Evolutionary conservation across 2,113 vertebrate species (phyloP).

Genomic region (Oryctolagus cuniculus): DNA sequence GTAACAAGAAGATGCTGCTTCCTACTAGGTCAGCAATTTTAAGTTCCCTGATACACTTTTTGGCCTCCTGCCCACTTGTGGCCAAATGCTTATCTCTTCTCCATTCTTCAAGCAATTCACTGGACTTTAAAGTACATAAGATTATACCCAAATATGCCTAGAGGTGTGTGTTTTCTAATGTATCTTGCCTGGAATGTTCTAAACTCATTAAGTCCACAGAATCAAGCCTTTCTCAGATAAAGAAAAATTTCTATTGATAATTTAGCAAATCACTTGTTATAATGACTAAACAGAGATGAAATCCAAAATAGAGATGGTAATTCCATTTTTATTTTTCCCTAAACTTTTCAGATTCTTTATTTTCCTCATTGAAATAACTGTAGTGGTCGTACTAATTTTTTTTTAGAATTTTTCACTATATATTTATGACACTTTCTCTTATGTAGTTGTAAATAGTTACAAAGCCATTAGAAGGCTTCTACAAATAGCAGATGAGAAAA

Average conservation of each 20-base stretch:
- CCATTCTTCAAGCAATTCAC: not conserved
- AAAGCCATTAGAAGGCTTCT: not conserved
- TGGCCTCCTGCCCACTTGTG: not conserved
- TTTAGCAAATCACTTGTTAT: slow-evolving; percentile 12
- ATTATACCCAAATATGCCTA: not conserved
- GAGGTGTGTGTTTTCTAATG: not conserved
- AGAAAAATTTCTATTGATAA: not conserved
- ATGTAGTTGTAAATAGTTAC: not conserved
- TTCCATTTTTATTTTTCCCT: not conserved
- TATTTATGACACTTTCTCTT: not conserved
- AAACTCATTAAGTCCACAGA: not conserved
- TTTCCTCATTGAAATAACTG: not conserved
- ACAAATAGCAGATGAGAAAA: not conserved
- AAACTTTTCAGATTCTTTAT: not conserved
- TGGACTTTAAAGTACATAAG: not conserved
- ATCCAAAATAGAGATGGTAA: not conserved
- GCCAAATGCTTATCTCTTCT: not conserved
- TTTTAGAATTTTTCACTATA: not conserved
- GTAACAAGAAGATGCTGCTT: not conserved
- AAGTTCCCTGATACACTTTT: not conserved
- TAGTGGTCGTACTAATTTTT: not conserved
- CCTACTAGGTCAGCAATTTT: not conserved
- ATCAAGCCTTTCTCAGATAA: not conserved
- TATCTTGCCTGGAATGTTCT: not conserved
- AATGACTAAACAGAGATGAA: not conserved